Conservation (phyloP, 2,113 vertebrate species). For the Saccopteryx leptura region DNA sequence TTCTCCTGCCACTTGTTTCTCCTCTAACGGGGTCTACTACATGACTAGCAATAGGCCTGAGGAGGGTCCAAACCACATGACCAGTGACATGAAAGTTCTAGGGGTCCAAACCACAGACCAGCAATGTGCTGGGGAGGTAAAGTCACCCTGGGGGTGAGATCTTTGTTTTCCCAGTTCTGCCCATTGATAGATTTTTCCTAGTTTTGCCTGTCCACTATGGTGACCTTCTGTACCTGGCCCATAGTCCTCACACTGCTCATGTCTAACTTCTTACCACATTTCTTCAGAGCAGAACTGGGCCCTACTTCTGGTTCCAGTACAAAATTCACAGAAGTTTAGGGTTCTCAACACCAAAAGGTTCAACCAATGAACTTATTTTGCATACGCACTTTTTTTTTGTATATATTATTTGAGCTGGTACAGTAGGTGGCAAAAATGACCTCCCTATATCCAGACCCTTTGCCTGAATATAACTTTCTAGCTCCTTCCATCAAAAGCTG, state of each 20-base stretch:
- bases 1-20: background rate
- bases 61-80: background rate
- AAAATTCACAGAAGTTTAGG: background rate
- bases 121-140: background rate
- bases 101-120: background rate
- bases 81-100: background rate
- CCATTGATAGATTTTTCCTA: background rate
- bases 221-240: background rate
- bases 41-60: background rate
- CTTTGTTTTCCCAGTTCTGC: background rate
- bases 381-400: background rate
- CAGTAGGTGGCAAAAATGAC: background rate
- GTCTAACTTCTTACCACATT: background rate
- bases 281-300: background rate
- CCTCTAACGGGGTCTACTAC: background rate
- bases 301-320: background rate
- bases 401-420: background rate
- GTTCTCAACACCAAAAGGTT: background rate
- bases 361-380: background rate
- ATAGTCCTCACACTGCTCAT: background rate
- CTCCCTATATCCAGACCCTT: background rate
- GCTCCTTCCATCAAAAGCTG: background rate
- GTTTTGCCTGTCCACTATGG: background rate
- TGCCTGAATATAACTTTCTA: background rate
- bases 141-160: background rate